Evolutionary conservation across 1,140 invertebrate genomes (phyloP).

Genomic region (Drosophila murphyi): DNA sequence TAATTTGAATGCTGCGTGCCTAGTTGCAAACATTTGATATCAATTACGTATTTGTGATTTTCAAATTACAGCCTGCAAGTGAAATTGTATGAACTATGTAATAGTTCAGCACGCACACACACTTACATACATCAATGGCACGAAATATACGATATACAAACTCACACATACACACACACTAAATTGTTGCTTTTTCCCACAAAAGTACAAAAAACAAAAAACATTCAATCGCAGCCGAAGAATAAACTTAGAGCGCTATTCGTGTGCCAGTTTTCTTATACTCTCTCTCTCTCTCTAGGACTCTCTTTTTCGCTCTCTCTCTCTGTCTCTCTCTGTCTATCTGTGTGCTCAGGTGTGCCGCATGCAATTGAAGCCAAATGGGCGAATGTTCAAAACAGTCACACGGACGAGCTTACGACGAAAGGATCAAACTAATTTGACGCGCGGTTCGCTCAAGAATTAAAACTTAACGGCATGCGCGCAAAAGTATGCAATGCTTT

Average conservation of each 20-base stretch:
- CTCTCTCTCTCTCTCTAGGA: too few relatives aligned
- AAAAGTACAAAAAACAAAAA: conserved; percentile 7
- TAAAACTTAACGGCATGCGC: conserved; percentile 39
- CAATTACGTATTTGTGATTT: conserved; percentile 31
- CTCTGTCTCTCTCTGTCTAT: not conserved
- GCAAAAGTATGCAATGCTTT: conserved; percentile 59
- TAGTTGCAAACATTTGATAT: conserved; percentile 9
- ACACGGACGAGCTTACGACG: conserved; percentile 60
- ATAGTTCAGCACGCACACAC: conserved; percentile 8
- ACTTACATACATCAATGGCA: not conserved
- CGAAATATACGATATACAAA: not conserved
- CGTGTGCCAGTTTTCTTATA: conserved; percentile 19
- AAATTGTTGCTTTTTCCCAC: conserved; percentile 75
- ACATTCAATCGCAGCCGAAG: conserved; percentile 34
- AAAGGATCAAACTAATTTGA: conserved; percentile 56
- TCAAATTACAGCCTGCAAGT: conserved; percentile 28
- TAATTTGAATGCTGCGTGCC: not conserved
- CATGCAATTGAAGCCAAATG: conserved; percentile 16
- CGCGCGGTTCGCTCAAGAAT: conserved; percentile 18
- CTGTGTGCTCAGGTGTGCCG: conserved; percentile 18
- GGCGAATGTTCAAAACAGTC: conserved; percentile 46
- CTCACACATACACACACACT: conserved; percentile 27
- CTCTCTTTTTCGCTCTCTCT: not conserved
- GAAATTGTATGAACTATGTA: conserved; percentile 26
- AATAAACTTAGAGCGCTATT: conserved; percentile 36